A percentile compares a stretch with the other conserved stretches of the same genome.
phyloP scores from a whole-genome alignment of 2,797 vertebrate genomes.

The Amblyopsis hoosieri region DNA sequence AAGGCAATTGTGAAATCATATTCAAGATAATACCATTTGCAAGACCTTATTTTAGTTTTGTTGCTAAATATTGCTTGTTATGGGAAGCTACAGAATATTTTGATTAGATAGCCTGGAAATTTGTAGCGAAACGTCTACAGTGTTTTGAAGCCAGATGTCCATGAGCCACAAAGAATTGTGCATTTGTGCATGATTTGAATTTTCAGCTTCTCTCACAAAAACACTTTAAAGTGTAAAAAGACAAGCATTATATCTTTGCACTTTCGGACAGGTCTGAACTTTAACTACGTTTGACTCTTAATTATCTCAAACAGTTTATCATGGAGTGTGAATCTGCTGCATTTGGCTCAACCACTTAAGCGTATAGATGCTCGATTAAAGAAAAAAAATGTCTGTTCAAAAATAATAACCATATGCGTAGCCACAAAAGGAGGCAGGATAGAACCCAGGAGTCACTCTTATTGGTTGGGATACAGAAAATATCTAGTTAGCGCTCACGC shows the following conservation, averaged over 20 bases:
- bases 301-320: slow-evolving; percentile 51
- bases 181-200: slow-evolving; percentile 6
- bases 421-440: slow-evolving; percentile 34
- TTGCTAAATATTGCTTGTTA: slow-evolving; percentile 52
- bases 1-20: slow-evolving; percentile 50
- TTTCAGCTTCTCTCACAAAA: slow-evolving; percentile 43
- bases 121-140: too few species aligned
- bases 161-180: slow-evolving; percentile 8
- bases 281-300: too few species aligned
- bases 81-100: slow-evolving; percentile 54
- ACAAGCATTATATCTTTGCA: slow-evolving; percentile 31
- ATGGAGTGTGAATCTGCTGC: slow-evolving; percentile 57
- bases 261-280: slow-evolving; percentile 23
- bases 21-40: slow-evolving; percentile 44
- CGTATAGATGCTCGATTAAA: slow-evolving; percentile 68
- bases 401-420: slow-evolving; percentile 62
- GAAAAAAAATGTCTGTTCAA: slow-evolving; percentile 49
- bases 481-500: slow-evolving; percentile 62
- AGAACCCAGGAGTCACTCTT: slow-evolving; percentile 56
- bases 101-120: slow-evolving; percentile 32
- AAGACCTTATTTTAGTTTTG: slow-evolving; percentile 59
- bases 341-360: slow-evolving; percentile 30
- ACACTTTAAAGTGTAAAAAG: slow-evolving; percentile 40
- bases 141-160: too few species aligned
- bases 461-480: slow-evolving; percentile 50